Evolutionary conservation across 2,113 vertebrate species (phyloP).

Genomic region (Leptosomus discolor): DNA sequence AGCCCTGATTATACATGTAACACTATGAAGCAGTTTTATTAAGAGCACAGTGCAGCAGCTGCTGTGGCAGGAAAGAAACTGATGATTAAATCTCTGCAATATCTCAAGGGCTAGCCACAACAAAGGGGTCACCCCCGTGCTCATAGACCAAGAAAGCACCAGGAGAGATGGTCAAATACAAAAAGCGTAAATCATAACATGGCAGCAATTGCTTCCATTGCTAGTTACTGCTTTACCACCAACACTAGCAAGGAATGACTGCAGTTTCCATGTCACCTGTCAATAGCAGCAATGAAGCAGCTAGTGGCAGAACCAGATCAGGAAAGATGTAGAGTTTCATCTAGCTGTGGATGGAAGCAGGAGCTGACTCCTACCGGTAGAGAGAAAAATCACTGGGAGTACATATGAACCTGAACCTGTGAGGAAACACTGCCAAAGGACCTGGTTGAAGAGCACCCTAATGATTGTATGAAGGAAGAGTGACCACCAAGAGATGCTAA

Average conservation of each 20-base stretch:
- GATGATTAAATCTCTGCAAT: not conserved
- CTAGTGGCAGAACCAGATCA: not conserved
- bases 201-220: not conserved
- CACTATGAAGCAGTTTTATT: constrained; percentile 24
- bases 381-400: not conserved
- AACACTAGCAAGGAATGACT: not conserved
- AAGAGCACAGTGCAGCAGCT: not conserved
- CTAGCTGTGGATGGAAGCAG: not conserved
- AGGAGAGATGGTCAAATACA: not conserved
- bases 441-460: not conserved
- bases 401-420: not conserved
- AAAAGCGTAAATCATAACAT: not conserved
- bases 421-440: not conserved
- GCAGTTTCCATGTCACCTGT: not conserved
- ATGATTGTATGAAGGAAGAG: not conserved
- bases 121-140: not conserved
- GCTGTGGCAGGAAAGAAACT: not conserved
- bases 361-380: not conserved
- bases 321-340: not conserved
- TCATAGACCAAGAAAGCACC: not conserved
- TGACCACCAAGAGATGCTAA: not conserved
- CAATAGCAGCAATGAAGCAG: not conserved
- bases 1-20: not conserved
- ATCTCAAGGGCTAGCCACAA: not conserved
- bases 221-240: not conserved